These are phyloP conservation scores for Leptinotarsa rubiginosa DNA, from an alignment of 2,888 invertebrate species.

Conservation along the genomic window DNA sequence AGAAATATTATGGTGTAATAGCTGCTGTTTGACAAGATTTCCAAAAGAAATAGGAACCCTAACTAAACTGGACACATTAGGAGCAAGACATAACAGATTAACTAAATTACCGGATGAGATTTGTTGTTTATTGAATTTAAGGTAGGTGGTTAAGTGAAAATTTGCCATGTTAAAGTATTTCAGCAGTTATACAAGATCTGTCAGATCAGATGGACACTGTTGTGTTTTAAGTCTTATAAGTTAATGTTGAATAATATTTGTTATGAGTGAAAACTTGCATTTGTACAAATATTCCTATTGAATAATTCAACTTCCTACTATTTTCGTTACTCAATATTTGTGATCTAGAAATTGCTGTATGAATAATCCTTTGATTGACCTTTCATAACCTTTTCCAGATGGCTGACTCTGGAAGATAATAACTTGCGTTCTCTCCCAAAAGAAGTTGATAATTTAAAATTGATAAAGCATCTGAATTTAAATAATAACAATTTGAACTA, in stretches of 20 bases:
- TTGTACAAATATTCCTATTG: background rate
- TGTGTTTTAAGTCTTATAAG: too few species aligned
- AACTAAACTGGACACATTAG: slow-evolving; percentile 73
- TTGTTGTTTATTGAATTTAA: slow-evolving; percentile 70
- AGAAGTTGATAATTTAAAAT: slow-evolving; percentile 68
- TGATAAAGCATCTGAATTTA: slow-evolving; percentile 74
- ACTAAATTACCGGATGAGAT: slow-evolving; percentile 71
- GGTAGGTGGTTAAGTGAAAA: slow-evolving; percentile 67
- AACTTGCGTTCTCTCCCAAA: slow-evolving; percentile 69
- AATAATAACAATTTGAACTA: slow-evolving; percentile 69
- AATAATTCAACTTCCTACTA: background rate
- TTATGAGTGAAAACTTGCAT: too few species aligned
- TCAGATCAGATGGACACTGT: too few species aligned
- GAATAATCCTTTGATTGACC: background rate
- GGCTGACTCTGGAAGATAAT: slow-evolving; percentile 77
- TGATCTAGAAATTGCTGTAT: too few species aligned
- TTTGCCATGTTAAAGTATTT: too few species aligned
- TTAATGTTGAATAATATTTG: too few species aligned
- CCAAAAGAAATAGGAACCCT: slow-evolving; percentile 74
- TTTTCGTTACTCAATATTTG: background rate
- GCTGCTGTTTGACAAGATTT: slow-evolving; percentile 69
- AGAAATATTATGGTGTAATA: slow-evolving; percentile 78
- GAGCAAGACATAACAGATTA: slow-evolving; percentile 75
- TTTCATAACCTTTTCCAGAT: slow-evolving; percentile 63
- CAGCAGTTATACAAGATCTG: too few species aligned